Conservation (phyloP, 1,140 invertebrate genomes). For the Holotrichia oblita region DNA sequence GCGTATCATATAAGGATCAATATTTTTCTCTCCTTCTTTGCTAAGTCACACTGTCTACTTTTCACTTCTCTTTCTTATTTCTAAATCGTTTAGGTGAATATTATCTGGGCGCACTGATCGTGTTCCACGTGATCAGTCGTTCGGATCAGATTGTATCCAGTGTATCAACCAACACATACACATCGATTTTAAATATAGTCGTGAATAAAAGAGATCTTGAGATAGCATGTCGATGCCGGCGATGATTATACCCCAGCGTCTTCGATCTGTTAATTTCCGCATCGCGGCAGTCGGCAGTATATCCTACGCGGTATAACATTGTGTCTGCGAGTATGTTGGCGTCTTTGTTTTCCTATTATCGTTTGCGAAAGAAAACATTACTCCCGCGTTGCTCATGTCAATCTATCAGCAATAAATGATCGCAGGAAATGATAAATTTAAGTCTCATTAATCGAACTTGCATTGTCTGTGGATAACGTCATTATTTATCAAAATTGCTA, state of each 20-base stretch:
- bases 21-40: no score
- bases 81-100: background rate
- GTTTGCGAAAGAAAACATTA: background rate
- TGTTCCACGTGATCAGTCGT: constrained; percentile 14
- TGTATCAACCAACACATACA: no score
- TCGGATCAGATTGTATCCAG: background rate
- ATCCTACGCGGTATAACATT: background rate
- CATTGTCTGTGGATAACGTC: background rate
- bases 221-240: constrained; percentile 28
- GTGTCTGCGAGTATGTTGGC: background rate
- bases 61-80: background rate
- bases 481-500: background rate
- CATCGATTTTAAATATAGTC: constrained; percentile 16
- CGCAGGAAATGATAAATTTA: constrained; percentile 3
- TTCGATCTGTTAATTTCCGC: constrained; percentile 25
- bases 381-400: background rate
- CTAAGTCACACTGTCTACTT: background rate
- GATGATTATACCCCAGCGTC: constrained; percentile 5
- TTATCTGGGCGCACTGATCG: background rate
- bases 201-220: background rate
- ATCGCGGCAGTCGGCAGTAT: constrained; percentile 8
- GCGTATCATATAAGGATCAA: no score
- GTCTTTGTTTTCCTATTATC: constrained; percentile 3
- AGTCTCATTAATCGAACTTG: background rate
- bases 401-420: background rate